Evolutionary conservation across 2,113 vertebrate species (phyloP), one percentile per base, ranked within the genome.

Genomic region (Bungarus multicinctus): DNA sequence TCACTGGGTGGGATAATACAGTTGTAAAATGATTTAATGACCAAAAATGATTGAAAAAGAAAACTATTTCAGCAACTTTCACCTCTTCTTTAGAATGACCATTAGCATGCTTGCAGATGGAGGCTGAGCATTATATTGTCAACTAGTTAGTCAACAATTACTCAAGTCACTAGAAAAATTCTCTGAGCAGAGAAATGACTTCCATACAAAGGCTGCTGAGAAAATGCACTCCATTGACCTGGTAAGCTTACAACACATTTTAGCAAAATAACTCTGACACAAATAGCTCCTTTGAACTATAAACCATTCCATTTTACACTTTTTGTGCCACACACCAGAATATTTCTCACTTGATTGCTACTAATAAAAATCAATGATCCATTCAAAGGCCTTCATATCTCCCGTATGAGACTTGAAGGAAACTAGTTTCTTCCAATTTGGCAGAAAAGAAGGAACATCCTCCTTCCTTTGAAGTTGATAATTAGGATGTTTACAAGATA

Each of bases 281-380:
- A 98, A 98, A 98, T 98, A 98, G 98, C 96, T 97, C 95, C 96
- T 97, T 98, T 98, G 98, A 98, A 98, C 97, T 95, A 88, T 97
- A 97, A 98, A 97, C 97, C 97, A 96, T 98, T 98, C 97, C 96
- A 97, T 96, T 98, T 98, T 97, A 97, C 97, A 96, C 97, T 97
- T 98, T 96, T 97, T 96, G 96, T 97, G 97, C 98, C 98, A 98
- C 98, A 98, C 98, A 98, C 97, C 96, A 97, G 98, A 98, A 98
- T 97, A 98, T 97, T 98, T 98, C 98, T 98, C 98, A 98, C 98
- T 98, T 98, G 98, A 98, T 98, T 98, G 98, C 98, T 97, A 96
- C 97, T 97, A 98, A 98, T 98, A 98, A 98, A 98, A 98, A 96
- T 97, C 98, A 98, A 98, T 97, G 98, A 98, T 97, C 97, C 98